Evolutionary conservation across 2,888 invertebrate genomes (phyloP).

Genomic region (Himalopsyche anomala): DNA sequence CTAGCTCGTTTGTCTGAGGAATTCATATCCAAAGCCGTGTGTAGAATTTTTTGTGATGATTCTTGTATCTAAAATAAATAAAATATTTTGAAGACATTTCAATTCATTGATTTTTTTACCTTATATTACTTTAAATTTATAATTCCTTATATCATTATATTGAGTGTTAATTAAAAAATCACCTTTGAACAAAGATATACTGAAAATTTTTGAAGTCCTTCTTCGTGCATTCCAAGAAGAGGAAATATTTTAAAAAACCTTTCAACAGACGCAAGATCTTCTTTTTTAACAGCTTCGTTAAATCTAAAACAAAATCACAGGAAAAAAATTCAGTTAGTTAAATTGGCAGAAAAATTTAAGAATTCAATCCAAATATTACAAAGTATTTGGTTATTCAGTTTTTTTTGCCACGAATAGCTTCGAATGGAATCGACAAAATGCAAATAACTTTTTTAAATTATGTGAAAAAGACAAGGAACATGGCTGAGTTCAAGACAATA

Average conservation of each 20-base stretch:
- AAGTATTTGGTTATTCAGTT: too few species aligned
- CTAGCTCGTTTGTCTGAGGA: slow-evolving; percentile 83
- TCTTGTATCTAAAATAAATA: slow-evolving; percentile 75
- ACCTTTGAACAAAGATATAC: slow-evolving; percentile 90
- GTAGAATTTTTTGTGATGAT: slow-evolving; percentile 84
- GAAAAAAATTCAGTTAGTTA: too few species aligned
- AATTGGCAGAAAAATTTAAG: too few species aligned
- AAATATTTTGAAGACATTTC: not conserved
- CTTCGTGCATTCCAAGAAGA: slow-evolving; percentile 91
- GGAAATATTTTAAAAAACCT: slow-evolving; percentile 98
- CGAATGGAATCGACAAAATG: too few species aligned
- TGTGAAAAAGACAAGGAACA: too few species aligned
- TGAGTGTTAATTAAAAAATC: slow-evolving; percentile 55
- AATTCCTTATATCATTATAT: slow-evolving; percentile 10
- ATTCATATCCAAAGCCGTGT: slow-evolving; percentile 80
- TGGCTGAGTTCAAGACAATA: too few species aligned
- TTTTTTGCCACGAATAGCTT: too few species aligned
- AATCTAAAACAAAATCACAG: slow-evolving; percentile 79
- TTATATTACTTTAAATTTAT: not conserved
- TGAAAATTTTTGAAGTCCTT: slow-evolving; percentile 92
- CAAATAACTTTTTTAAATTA: too few species aligned
- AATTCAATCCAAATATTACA: too few species aligned
- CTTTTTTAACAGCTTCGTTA: slow-evolving; percentile 91
- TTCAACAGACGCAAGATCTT: slow-evolving; percentile 93
- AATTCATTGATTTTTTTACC: not conserved